Percentiles rank a stretch among this genome's conserved stretches.
Conservation (phyloP, 2,888 invertebrate genomes). For the Apodemia mormo region DNA sequence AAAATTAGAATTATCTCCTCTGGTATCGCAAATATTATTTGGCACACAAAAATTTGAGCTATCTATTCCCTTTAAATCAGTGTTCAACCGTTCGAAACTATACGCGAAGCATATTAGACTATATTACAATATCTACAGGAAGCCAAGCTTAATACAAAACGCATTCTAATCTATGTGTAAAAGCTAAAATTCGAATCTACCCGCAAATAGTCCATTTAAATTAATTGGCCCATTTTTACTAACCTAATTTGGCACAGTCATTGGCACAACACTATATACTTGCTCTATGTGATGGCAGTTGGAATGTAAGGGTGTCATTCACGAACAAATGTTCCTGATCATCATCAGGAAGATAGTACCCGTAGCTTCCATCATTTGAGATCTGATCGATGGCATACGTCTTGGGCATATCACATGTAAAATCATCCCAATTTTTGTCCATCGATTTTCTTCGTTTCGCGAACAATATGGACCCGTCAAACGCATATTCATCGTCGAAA, state of each 20-base stretch:
- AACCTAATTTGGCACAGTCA: slow-evolving; percentile 54
- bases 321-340: slow-evolving; percentile 67
- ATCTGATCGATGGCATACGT: slow-evolving; percentile 56
- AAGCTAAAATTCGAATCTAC: slow-evolving; percentile 63
- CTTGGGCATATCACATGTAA: slow-evolving; percentile 57
- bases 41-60: not conserved
- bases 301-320: slow-evolving; percentile 74
- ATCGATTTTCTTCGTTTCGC: slow-evolving; percentile 76
- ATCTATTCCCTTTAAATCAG: slow-evolving; percentile 12
- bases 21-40: not conserved
- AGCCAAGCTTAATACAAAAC: slow-evolving; percentile 67
- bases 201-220: slow-evolving; percentile 44
- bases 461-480: slow-evolving; percentile 73
- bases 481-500: slow-evolving; percentile 75
- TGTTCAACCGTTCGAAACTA: slow-evolving; percentile 4
- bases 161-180: slow-evolving; percentile 60
- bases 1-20: too few species aligned
- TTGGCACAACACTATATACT: slow-evolving; percentile 68
- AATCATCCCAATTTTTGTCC: slow-evolving; percentile 64
- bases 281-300: slow-evolving; percentile 70
- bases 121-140: slow-evolving; percentile 53
- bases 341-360: slow-evolving; percentile 70
- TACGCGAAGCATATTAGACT: slow-evolving; percentile 19
- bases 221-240: slow-evolving; percentile 39
- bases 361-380: slow-evolving; percentile 73